phyloP scores from a whole-genome alignment of 2,797 vertebrate species.

The Lycodopsis pacificus region DNA sequence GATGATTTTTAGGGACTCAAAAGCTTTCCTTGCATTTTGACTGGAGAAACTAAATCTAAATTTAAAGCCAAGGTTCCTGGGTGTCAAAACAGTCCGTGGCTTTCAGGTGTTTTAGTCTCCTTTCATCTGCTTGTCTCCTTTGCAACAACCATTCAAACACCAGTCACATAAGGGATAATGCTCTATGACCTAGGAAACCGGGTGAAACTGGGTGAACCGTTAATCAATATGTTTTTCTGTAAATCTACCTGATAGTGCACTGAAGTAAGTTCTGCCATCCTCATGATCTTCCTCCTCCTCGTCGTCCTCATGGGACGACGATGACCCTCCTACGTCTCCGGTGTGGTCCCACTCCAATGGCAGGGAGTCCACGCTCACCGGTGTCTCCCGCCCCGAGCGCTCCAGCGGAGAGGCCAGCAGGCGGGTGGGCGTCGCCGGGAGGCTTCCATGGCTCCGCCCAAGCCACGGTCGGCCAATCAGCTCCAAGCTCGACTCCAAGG shows the following conservation, averaged over 20 bases:
- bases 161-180: too few relatives aligned
- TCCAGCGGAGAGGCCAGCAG: slow-evolving; percentile 86
- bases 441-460: slow-evolving; percentile 63
- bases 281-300: slow-evolving; percentile 66
- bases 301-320: slow-evolving; percentile 92
- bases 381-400: slow-evolving; percentile 92
- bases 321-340: slow-evolving; percentile 94
- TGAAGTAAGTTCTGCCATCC: slow-evolving; percentile 87
- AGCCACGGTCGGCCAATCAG: slow-evolving; percentile 72
- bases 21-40: background rate
- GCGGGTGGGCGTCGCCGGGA: slow-evolving; percentile 85
- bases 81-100: background rate
- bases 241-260: slow-evolving; percentile 89
- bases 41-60: background rate
- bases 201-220: background rate
- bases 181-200: background rate
- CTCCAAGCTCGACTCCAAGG: slow-evolving; percentile 86
- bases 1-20: background rate
- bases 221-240: background rate
- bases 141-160: background rate
- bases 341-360: slow-evolving; percentile 98
- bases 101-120: background rate
- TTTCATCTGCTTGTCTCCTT: background rate
- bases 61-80: background rate
- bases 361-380: slow-evolving; percentile 94